Evolutionary conservation across 2,113 vertebrate genomes (phyloP).

Genomic region (Syngnathoides biaculeatus): DNA sequence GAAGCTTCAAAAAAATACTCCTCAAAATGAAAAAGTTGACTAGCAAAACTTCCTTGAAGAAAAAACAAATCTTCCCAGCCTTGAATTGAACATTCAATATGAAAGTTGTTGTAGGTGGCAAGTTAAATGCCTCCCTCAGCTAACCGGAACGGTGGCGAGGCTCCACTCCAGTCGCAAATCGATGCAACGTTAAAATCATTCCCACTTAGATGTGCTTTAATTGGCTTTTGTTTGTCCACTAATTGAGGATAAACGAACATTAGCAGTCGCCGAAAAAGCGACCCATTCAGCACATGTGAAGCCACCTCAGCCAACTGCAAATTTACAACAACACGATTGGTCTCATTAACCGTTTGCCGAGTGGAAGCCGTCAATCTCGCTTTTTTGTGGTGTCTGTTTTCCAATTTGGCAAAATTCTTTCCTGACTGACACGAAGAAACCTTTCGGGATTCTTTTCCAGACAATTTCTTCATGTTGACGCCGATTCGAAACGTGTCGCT

Average conservation of each 20-base stretch:
- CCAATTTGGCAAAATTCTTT: too few relatives aligned
- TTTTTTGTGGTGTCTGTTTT: background rate
- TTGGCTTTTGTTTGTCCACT: background rate
- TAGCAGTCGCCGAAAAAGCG: background rate
- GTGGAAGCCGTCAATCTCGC: background rate
- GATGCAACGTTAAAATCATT: background rate
- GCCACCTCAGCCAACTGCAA: conserved; percentile 14
- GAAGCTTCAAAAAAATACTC: too few relatives aligned
- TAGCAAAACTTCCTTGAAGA: too few relatives aligned
- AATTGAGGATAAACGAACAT: background rate
- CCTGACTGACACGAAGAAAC: background rate
- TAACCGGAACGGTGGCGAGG: background rate
- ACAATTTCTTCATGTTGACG: background rate
- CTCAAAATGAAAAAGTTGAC: too few relatives aligned
- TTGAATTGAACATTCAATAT: too few relatives aligned
- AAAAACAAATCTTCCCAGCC: too few relatives aligned
- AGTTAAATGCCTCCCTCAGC: too few relatives aligned
- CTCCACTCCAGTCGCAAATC: background rate
- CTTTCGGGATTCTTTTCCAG: background rate
- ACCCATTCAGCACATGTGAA: conserved; percentile 3
- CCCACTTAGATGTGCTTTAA: background rate
- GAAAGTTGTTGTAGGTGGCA: too few relatives aligned
- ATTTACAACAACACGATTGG: background rate
- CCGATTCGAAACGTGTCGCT: background rate
- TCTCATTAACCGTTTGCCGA: background rate